Conservation (phyloP, 2,797 vertebrate species). For the Xenentodon cancila region DNA sequence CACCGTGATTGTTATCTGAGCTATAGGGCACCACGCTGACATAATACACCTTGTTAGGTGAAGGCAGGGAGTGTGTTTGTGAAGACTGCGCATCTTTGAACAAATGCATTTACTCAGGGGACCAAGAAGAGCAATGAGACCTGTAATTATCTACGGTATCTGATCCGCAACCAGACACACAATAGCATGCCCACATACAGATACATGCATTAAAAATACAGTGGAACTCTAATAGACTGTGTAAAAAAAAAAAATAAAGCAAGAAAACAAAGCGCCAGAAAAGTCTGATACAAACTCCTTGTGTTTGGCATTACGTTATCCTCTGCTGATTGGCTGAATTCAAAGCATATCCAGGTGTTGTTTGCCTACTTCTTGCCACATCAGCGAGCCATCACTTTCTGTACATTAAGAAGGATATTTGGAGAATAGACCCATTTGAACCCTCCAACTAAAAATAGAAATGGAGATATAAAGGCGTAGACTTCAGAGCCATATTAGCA, state of each 20-base stretch:
- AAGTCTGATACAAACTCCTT: conserved; percentile 19
- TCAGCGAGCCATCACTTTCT: conserved; percentile 24
- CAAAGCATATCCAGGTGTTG: conserved; percentile 62
- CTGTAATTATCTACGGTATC: conserved; percentile 60
- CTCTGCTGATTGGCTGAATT: conserved; percentile 40
- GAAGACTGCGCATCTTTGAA: conserved; percentile 73
- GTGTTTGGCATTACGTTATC: conserved; percentile 26
- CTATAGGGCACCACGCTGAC: conserved; percentile 67
- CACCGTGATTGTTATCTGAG: conserved; percentile 77
- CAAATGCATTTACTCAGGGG: conserved; percentile 63
- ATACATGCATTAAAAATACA: conserved; percentile 18
- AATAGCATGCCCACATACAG: conserved; percentile 10
- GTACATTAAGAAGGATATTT: conserved; percentile 50
- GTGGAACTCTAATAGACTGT: conserved; percentile 21
- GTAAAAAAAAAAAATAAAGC: conserved; percentile 23
- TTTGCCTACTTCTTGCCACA: conserved; percentile 38
- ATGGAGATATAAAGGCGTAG: conserved; percentile 63
- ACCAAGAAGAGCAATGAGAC: conserved; percentile 42
- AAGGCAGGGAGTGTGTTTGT: conserved; percentile 51
- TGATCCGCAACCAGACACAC: conserved; percentile 43
- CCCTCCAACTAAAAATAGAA: conserved; percentile 72
- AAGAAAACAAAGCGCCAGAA: conserved; percentile 5
- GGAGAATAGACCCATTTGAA: conserved; percentile 58
- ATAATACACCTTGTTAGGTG: conserved; percentile 77
- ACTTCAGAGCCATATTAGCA: conserved; percentile 72